Percentiles rank a stretch among this genome's conserved stretches.
phyloP scores from a whole-genome alignment of 1,140 invertebrate genomes.

The Laodelphax striatellus region DNA sequence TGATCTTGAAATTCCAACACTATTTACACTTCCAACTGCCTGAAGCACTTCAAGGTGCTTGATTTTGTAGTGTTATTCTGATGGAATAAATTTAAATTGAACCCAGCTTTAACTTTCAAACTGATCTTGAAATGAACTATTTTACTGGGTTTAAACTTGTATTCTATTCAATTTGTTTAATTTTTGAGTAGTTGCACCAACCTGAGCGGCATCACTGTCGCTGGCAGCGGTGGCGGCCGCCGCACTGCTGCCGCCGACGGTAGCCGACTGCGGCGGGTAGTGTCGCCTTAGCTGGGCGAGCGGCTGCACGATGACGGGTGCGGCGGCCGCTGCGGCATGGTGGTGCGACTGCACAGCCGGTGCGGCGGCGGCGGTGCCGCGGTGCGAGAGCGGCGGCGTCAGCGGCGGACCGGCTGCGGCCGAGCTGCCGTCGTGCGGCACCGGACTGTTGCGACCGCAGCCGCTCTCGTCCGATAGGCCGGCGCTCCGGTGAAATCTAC shows the following conservation, averaged over 20 bases:
- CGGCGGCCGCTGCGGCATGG: constrained; percentile 26
- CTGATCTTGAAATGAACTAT: no score
- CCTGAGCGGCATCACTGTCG: not conserved
- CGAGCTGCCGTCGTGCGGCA: constrained; percentile 34
- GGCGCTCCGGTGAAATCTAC: constrained; percentile 85
- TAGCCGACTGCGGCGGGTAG: not conserved
- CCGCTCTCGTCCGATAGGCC: constrained; percentile 49
- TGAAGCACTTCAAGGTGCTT: no score
- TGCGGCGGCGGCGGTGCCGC: constrained; percentile 77
- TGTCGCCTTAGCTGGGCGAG: constrained; percentile 63
- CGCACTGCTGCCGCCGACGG: not conserved
- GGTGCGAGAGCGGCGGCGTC: constrained; percentile 84
- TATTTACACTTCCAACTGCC: no score
- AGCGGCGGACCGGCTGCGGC: constrained; percentile 56
- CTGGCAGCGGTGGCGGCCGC: not conserved
- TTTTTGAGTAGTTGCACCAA: no score
- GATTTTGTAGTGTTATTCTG: no score
- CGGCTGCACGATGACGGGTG: constrained; percentile 59
- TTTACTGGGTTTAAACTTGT: no score
- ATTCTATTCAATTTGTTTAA: no score
- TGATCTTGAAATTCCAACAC: no score
- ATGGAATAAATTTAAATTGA: no score
- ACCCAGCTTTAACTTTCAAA: no score
- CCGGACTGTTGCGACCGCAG: constrained; percentile 64
- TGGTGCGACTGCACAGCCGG: constrained; percentile 77